These are phyloP conservation scores for Neoarius graeffei DNA, from an alignment of 2,113 vertebrate genomes.

Conservation along the genomic window DNA sequence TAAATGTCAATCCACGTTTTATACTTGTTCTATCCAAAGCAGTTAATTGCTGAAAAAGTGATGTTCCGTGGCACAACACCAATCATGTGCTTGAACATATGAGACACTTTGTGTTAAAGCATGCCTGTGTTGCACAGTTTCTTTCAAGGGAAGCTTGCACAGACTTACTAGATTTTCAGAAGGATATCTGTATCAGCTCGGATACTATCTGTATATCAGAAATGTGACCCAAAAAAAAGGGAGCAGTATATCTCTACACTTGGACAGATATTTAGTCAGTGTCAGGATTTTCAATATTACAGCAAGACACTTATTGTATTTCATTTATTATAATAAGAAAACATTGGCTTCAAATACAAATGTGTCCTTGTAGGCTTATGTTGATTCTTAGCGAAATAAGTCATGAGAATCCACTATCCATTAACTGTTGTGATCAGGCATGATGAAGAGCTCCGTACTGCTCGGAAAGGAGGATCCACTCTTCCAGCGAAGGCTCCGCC, in stretches of 20 bases:
- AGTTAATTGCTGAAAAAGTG: neutral
- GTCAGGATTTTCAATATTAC: neutral
- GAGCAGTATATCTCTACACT: neutral
- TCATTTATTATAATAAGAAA: neutral
- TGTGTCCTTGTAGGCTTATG: neutral
- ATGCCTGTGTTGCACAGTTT: neutral
- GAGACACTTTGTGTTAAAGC: neutral
- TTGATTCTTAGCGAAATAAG: neutral
- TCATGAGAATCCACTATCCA: conserved; percentile 7
- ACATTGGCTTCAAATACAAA: neutral
- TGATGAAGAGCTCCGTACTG: conserved; percentile 72
- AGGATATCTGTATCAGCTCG: neutral
- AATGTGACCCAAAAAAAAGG: neutral
- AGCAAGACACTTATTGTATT: neutral
- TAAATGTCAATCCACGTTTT: neutral
- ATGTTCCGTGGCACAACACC: neutral
- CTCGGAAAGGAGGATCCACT: conserved; percentile 64
- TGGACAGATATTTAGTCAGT: neutral
- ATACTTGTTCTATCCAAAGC: neutral
- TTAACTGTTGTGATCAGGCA: conserved; percentile 66
- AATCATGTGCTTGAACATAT: neutral
- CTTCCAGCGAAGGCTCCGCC: conserved; percentile 71
- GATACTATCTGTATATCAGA: neutral
- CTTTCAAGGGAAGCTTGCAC: neutral
- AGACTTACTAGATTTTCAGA: neutral